Evolutionary conservation across 2,888 invertebrate genomes (phyloP), one percentile per base, ranked within the genome.

Genomic region (Kuschelorhynchus macadamiae): DNA sequence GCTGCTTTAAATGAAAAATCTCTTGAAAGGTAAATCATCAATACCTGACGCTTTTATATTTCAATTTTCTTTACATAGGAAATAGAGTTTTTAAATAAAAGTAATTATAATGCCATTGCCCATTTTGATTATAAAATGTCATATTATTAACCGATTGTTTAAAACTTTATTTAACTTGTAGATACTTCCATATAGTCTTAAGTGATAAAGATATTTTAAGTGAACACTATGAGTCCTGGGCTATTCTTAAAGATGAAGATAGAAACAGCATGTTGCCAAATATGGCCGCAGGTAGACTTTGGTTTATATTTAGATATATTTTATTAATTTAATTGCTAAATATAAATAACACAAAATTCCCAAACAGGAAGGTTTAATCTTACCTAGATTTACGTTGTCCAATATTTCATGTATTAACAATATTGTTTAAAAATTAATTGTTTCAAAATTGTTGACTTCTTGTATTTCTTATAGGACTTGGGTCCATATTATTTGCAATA

Each of bases 1-100:
- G 92, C 96, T 14, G 87, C 95, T 2, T 86, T 98, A 18, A 98
- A 98, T 85, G 98, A 98, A 82, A 89, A 93, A 76, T 94, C 96
- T 0, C 85, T 98, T 44, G 95, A 95, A 79, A 89, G 91, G 85
- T 88, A 83, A 59, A 72, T n/a, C n/a, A n/a, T n/a, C n/a, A n/a
- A n/a, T n/a, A n/a, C n/a, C 79, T 50, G 73, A 32, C 8, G n/a
- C 20, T 42, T 1, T 42, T 1, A 17, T 42, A 39, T 12, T 39
- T 39, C 3, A 12, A 39, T 39, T 25, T 44, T 7, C 1, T n/a
- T 18, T 56, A n/a, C n/a, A 17, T 11, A n/a, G 17, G 16, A 32
- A 36, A 21, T 11, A 14, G 16, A 17, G 17, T 12, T 41, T 3
- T 41, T 12, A n/a, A n/a, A n/a, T n/a, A n/a, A n/a, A n/a, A n/a